These are phyloP conservation scores for Ctena decussata DNA, from an alignment of 2,888 invertebrate genomes.

Conservation along the genomic window DNA sequence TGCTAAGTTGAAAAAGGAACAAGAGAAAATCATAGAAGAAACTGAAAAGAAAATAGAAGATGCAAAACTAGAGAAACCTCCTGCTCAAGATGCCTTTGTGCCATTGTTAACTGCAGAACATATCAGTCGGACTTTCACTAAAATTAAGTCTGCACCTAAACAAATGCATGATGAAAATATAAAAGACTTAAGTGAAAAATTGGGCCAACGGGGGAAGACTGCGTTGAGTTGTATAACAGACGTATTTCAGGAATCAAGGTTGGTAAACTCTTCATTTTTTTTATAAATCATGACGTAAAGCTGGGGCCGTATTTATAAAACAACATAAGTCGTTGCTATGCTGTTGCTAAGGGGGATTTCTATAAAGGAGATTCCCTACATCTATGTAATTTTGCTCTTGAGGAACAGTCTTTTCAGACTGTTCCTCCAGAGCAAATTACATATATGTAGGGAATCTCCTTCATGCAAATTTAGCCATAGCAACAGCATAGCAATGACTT, in stretches of 20 bases:
- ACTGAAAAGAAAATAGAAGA: not conserved
- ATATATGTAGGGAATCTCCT: no score
- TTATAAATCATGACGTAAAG: no score
- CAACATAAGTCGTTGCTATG: no score
- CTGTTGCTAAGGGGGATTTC: no score
- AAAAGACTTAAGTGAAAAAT: not conserved
- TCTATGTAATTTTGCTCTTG: no score
- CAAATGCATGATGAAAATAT: not conserved
- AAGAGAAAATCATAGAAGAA: not conserved
- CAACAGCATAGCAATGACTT: no score
- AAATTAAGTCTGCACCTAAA: not conserved
- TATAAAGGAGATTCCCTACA: no score
- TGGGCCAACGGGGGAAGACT: not conserved
- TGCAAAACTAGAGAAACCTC: not conserved
- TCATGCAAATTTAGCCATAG: no score
- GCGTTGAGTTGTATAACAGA: not conserved
- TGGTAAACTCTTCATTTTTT: not conserved
- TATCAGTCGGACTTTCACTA: not conserved
- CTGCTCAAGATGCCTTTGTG: not conserved
- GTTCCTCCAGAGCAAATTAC: no score
- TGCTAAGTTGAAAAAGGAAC: not conserved
- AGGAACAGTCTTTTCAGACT: no score
- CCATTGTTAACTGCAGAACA: not conserved
- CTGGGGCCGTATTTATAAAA: no score
- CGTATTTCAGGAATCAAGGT: conserved; percentile 5